Evolutionary conservation across 2,797 vertebrate species (phyloP), one percentile per base, ranked within the genome.

Genomic region (Poeciliopsis turneri): DNA sequence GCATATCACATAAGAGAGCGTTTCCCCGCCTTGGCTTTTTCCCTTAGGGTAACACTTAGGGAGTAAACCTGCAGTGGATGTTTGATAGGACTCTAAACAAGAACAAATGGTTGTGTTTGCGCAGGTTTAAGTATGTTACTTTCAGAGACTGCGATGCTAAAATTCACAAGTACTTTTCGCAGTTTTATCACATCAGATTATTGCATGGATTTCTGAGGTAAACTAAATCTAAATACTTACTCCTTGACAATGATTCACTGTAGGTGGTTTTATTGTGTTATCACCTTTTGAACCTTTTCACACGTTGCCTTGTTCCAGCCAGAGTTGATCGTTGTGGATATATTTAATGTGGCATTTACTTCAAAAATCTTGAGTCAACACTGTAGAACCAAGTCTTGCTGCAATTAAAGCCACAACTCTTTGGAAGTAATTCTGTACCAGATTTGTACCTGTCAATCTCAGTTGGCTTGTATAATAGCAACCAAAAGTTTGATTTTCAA

Each of bases 41-140:
- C 90, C 89, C 90, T 88, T 83, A 0, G 86, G 91, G 83, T 82
- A 77, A 80, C 77, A 82, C 83, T 86, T 79, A 84, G 86, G 89
- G 87, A 91, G 88, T 85, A 83, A 92, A 88, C 80, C 83, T 30
- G 84, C 73, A 39, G 87, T 90, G 90, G 91, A 78, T 57, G 39
- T 85, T 85, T 87, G 82, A 77, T 87, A 68, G 59, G 85, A 81
- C 87, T 77, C 12, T 72, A 72, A 88, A 86, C 82, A 36, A 87
- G 80, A 92, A 83, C 85, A 83, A 92, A 94, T 93, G 84, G 77
- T 75, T 88, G 85, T 90, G 86, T 91, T 90, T 89, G 89, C 59
- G 75, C 82, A 83, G 77, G 79, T 83, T 78, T 81, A 83, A 87
- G 77, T 61, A 47, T 72, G 84, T 87, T 81, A 82, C 82, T 79